Evolutionary conservation across 2,113 vertebrate genomes (phyloP).

Genomic region (Mesocricetus auratus): DNA sequence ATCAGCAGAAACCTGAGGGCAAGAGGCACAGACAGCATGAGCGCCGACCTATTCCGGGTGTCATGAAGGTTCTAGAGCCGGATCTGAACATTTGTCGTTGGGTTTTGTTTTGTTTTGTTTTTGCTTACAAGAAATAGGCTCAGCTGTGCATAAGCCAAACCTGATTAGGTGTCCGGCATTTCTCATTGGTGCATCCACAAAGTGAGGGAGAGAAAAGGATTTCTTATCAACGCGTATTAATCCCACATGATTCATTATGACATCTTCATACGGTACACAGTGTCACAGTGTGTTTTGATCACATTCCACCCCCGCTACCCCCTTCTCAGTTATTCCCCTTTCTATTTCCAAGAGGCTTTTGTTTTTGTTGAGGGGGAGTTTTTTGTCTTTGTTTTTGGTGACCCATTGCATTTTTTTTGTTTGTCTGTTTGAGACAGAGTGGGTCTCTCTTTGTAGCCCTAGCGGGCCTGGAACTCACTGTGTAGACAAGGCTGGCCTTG

Average conservation of each 20-base stretch:
- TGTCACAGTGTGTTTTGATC: background rate
- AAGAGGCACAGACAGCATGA: conserved; percentile 9
- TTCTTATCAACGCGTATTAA: background rate
- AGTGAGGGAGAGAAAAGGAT: background rate
- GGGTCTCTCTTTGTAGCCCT: background rate
- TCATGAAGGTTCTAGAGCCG: background rate
- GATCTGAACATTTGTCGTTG: background rate
- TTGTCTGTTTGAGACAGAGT: background rate
- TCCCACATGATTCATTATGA: background rate
- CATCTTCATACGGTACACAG: background rate
- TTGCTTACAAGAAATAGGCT: background rate
- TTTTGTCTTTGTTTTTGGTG: background rate
- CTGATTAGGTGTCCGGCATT: background rate
- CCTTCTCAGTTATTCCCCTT: background rate
- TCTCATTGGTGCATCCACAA: background rate
- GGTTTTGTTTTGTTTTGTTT: background rate
- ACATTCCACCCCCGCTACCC: background rate
- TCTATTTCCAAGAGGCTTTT: background rate
- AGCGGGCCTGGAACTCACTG: background rate
- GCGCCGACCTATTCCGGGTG: background rate
- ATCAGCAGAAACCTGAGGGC: conserved; percentile 93
- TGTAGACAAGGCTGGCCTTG: background rate
- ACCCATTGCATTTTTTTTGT: too few relatives aligned
- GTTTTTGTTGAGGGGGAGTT: background rate
- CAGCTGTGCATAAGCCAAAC: background rate